Conservation (phyloP, 1,140 invertebrate species). For the Heliothis virescens region DNA sequence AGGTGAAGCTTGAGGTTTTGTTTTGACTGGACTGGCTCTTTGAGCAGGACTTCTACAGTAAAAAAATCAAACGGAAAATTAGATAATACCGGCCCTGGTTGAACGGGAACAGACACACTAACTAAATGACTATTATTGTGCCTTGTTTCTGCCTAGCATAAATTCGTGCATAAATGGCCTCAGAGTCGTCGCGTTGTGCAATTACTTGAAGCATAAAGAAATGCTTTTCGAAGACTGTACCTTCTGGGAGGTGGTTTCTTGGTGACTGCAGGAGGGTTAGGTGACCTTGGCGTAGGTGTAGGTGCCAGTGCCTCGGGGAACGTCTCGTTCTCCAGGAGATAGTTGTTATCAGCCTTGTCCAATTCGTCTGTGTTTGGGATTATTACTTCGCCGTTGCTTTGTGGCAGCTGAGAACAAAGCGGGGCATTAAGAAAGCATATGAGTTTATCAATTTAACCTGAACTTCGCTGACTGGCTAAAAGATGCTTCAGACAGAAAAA, state of each 20-base stretch:
- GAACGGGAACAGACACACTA: not conserved
- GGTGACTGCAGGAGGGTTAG: constrained; percentile 58
- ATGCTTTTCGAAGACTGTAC: constrained; percentile 47
- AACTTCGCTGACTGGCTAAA: too few species aligned
- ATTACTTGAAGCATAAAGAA: too few species aligned
- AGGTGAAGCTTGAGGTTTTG: constrained; percentile 57
- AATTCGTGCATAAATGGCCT: too few species aligned
- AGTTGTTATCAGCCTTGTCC: constrained; percentile 66
- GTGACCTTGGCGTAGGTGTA: constrained; percentile 66
- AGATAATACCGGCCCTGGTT: not conserved
- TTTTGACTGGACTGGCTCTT: constrained; percentile 64
- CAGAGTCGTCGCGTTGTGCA: too few species aligned
- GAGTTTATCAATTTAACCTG: too few species aligned
- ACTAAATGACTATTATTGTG: not conserved
- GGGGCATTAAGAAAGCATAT: too few species aligned
- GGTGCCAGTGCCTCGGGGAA: constrained; percentile 80
- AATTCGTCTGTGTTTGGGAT: constrained; percentile 60
- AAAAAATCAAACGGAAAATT: constrained; percentile 33
- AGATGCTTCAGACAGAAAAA: too few species aligned
- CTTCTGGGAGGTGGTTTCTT: constrained; percentile 63
- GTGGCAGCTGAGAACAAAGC: constrained; percentile 54
- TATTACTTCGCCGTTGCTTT: constrained; percentile 67
- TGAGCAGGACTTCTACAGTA: constrained; percentile 62
- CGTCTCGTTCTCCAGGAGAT: constrained; percentile 76
- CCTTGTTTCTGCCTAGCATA: not conserved